phyloP scores from a whole-genome alignment of 2,113 vertebrate species.

The Apeltes quadracus region DNA sequence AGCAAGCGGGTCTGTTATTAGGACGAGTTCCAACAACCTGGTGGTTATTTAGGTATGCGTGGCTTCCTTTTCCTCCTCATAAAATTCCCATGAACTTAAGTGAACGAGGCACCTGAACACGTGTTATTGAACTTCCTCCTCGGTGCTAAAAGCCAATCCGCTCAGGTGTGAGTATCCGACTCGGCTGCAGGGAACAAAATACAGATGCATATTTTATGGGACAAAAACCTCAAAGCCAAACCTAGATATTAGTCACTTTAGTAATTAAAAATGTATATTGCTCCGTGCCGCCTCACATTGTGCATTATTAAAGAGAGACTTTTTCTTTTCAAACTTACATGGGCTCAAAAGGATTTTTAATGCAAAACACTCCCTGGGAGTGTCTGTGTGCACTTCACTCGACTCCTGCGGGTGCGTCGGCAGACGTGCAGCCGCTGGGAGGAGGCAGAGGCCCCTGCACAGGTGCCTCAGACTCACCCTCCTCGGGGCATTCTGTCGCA shows the following conservation, averaged over 20 bases:
- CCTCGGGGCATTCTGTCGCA: no score
- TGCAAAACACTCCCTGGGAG: conserved; percentile 92
- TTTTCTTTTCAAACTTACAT: conserved; percentile 89
- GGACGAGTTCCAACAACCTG: conserved; percentile 35
- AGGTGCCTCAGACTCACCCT: conserved; percentile 53
- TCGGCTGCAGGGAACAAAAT: conserved; percentile 90
- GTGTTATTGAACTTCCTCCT: conserved; percentile 35
- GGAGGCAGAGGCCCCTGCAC: conserved; percentile 49
- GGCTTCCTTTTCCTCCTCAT: conserved; percentile 35
- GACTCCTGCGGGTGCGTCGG: conserved; percentile 92
- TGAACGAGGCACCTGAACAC: conserved; percentile 85
- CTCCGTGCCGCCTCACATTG: conserved; percentile 90
- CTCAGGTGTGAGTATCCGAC: conserved; percentile 72
- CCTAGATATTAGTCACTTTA: conserved; percentile 99
- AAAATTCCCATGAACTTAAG: conserved; percentile 52
- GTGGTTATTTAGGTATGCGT: conserved; percentile 45
- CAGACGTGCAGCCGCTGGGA: conserved; percentile 89
- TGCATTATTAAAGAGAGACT: conserved; percentile 98
- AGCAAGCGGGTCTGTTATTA: conserved; percentile 14
- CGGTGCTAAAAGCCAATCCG: conserved; percentile 75
- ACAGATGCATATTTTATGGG: conserved; percentile 98
- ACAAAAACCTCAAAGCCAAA: conserved; percentile 99
- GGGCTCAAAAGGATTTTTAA: conserved; percentile 98
- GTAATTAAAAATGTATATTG: conserved; percentile 99
- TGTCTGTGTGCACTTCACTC: conserved; percentile 85